Evolutionary conservation across 2,113 vertebrate genomes (phyloP), one percentile per base, ranked within the genome.

Genomic region (Neoarius graeffei): DNA sequence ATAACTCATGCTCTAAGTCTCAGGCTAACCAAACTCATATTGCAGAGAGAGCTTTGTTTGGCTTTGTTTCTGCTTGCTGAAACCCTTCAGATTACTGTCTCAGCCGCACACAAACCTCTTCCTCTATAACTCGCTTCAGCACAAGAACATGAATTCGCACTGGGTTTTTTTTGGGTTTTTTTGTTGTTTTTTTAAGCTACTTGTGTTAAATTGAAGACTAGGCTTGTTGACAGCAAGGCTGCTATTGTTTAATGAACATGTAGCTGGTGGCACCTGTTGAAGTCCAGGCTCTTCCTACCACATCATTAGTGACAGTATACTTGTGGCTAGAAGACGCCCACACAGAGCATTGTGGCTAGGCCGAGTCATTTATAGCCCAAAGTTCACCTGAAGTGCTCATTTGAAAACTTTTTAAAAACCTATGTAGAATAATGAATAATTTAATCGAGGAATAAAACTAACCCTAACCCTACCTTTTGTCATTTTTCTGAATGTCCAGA

Each of bases 1-100:
- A 97, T 99, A 97, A 98, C 94, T 99, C 97, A 98, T 91, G 69
- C 91, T 84, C 93, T 94, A 95, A 96, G 94, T 95, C 95, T 95
- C 92, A 86, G 91, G 91, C 94, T 94, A 94, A 94, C 94, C 95
- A 94, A 96, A 96, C 94, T 95, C 93, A 94, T 94, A 95, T 94
- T 94, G 94, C 95, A 95, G 95, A 95, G 92, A 94, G 93, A 93
- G 93, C 92, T 91, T 92, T 93, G 91, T 85, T 90, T 90, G 87
- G 85, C 89, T 89, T 90, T 81, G 85, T 89, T 89, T 90, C 90
- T 77, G 82, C 60, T 90, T 42, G 7, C 80, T 82, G 67, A 69
- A 76, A 90, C 80, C 89, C 59, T 74, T 77, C 77, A 83, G 64
- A 42, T 85, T 77, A 42, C 81, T 48, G 69, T 83, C 87, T 69